These are phyloP conservation scores for Nephrotoma flavescens DNA, from an alignment of 2,888 invertebrate species.

Conservation along the genomic window DNA sequence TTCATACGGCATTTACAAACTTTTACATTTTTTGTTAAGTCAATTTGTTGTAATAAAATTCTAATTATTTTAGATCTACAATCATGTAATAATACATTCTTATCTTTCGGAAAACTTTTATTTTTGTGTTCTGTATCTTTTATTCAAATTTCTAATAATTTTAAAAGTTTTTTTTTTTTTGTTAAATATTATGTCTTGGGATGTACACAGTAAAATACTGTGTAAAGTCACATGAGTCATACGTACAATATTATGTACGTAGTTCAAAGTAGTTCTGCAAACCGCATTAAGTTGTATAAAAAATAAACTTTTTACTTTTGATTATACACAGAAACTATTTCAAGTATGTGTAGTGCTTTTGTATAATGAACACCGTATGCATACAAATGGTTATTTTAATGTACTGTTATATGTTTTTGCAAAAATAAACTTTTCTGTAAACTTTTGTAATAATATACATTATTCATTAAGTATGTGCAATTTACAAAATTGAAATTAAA, in stretches of 20 bases:
- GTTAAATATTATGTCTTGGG: background rate
- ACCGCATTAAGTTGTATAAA: background rate
- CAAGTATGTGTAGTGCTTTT: background rate
- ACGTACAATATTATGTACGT: background rate
- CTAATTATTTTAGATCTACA: background rate
- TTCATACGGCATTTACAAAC: background rate
- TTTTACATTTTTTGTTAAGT: background rate
- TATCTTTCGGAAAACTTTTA: background rate
- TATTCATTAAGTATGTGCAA: background rate
- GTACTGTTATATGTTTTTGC: no score
- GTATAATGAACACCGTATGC: no score
- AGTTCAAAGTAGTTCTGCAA: background rate
- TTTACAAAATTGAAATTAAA: background rate
- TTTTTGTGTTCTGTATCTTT: background rate
- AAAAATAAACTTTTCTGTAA: background rate
- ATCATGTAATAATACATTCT: background rate
- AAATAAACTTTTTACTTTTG: background rate
- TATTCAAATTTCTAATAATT: background rate
- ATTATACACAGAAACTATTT: background rate
- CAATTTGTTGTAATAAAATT: background rate
- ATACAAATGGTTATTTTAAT: no score
- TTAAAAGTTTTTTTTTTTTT: background rate
- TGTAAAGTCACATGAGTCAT: background rate
- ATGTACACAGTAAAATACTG: background rate
- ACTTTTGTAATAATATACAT: background rate